Percentiles rank a stretch among this genome's conserved stretches.
phyloP scores from a whole-genome alignment of 2,888 invertebrate genomes.

The Notodonta ziczac region DNA sequence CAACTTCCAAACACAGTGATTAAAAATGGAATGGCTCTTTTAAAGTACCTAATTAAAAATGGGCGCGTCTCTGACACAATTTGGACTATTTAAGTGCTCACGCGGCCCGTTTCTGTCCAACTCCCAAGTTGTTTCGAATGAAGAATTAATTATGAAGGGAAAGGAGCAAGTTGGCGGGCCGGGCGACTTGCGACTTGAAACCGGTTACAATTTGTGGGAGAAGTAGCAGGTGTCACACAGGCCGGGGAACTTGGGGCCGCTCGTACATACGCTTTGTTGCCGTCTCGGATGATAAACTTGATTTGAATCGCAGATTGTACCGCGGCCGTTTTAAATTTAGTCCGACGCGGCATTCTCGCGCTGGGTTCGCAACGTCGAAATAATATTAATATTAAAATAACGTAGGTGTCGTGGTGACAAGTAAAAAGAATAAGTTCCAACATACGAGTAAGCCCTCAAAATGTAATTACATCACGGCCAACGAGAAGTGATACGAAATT shows the following conservation, averaged over 20 bases:
- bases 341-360: conserved; percentile 29
- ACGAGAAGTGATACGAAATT: too few species aligned
- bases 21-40: conserved; percentile 76
- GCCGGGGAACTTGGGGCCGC: conserved; percentile 65
- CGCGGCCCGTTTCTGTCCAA: conserved; percentile 75
- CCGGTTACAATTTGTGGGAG: conserved; percentile 82
- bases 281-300: conserved; percentile 79
- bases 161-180: conserved; percentile 67
- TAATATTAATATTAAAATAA: not conserved
- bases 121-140: conserved; percentile 78
- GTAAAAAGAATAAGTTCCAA: too few species aligned
- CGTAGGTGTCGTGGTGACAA: too few species aligned
- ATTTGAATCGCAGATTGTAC: conserved; percentile 81
- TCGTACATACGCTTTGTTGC: conserved; percentile 78
- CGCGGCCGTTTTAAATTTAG: conserved; percentile 57
- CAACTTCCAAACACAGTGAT: conserved; percentile 62
- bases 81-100: conserved; percentile 82
- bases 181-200: conserved; percentile 71
- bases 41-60: conserved; percentile 78
- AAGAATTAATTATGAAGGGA: conserved; percentile 84
- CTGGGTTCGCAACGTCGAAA: conserved; percentile 11
- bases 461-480: too few species aligned
- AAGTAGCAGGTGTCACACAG: conserved; percentile 74
- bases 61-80: conserved; percentile 78
- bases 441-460: too few species aligned